Conservation (phyloP, 1,140 invertebrate species). For the Pemphigus obesinymphae region DNA sequence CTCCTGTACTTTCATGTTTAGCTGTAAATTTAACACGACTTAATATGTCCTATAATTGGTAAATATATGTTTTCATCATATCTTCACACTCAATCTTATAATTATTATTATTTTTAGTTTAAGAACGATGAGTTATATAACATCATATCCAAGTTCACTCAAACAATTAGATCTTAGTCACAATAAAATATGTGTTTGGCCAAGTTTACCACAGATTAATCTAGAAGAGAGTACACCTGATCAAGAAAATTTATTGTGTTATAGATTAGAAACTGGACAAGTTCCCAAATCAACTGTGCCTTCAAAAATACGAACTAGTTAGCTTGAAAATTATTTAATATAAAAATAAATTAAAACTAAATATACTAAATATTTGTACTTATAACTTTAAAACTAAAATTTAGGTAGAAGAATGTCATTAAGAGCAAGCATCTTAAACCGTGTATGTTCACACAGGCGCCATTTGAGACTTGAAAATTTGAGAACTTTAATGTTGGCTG, state of each 20-base stretch:
- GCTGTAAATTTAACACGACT: slow-evolving; percentile 79
- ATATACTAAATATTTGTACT: too few relatives aligned
- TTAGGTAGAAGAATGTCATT: slow-evolving; percentile 54
- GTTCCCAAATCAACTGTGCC: slow-evolving; percentile 35
- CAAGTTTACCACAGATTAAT: slow-evolving; percentile 66
- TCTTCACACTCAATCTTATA: background rate
- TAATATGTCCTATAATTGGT: slow-evolving; percentile 83
- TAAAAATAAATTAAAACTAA: background rate
- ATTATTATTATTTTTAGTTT: slow-evolving; percentile 46
- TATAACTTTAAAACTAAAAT: too few relatives aligned
- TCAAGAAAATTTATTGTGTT: slow-evolving; percentile 41
- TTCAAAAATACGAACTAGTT: slow-evolving; percentile 29
- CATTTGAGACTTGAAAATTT: slow-evolving; percentile 77
- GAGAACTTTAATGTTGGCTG: slow-evolving; percentile 75
- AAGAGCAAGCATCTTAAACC: slow-evolving; percentile 67
- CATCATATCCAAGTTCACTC: slow-evolving; percentile 78
- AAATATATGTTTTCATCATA: slow-evolving; percentile 42
- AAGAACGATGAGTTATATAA: slow-evolving; percentile 74
- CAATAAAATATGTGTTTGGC: slow-evolving; percentile 86
- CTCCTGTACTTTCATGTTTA: slow-evolving; percentile 80
- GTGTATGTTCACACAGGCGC: slow-evolving; percentile 74
- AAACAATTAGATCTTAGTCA: slow-evolving; percentile 90
- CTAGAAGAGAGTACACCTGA: slow-evolving; percentile 24
- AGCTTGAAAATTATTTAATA: background rate
- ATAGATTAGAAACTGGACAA: slow-evolving; percentile 40